Percentiles rank a stretch among this genome's conserved stretches.
Conservation (phyloP, 2,888 invertebrate species). For the Agrochola circellaris region DNA sequence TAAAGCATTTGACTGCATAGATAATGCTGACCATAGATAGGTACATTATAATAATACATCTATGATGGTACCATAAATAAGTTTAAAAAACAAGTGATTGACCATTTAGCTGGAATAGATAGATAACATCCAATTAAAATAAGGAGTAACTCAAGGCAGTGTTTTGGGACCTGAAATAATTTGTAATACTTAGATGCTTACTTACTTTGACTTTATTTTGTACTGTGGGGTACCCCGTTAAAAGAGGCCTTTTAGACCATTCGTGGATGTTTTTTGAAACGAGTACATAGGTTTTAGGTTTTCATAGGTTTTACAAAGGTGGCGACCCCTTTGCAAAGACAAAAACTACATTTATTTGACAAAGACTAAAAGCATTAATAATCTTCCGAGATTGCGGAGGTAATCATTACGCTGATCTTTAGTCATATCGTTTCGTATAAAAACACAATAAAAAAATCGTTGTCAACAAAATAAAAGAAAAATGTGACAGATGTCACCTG, state of each 20-base stretch:
- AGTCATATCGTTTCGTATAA: background rate
- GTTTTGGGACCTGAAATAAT: background rate
- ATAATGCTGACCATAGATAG: background rate
- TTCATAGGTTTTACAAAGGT: background rate
- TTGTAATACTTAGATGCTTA: background rate
- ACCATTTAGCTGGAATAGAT: background rate
- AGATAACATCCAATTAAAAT: background rate
- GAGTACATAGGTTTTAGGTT: too few relatives aligned
- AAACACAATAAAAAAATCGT: too few relatives aligned
- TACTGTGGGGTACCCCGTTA: background rate
- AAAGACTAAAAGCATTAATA: background rate
- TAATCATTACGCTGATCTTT: background rate
- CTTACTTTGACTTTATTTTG: background rate
- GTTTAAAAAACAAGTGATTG: background rate
- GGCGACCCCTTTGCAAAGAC: background rate
- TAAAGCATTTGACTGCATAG: slow-evolving; percentile 16
- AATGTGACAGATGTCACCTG: slow-evolving; percentile 67
- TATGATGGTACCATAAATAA: background rate
- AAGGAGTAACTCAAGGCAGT: background rate
- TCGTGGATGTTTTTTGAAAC: background rate
- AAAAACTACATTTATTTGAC: background rate
- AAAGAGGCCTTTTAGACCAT: background rate
- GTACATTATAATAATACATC: too few relatives aligned
- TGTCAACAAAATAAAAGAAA: background rate
- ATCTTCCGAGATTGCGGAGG: background rate